Evolutionary conservation across 2,797 vertebrate genomes (phyloP), one percentile per base, ranked within the genome.

Genomic region (Aselliscus stoliczkanus): DNA sequence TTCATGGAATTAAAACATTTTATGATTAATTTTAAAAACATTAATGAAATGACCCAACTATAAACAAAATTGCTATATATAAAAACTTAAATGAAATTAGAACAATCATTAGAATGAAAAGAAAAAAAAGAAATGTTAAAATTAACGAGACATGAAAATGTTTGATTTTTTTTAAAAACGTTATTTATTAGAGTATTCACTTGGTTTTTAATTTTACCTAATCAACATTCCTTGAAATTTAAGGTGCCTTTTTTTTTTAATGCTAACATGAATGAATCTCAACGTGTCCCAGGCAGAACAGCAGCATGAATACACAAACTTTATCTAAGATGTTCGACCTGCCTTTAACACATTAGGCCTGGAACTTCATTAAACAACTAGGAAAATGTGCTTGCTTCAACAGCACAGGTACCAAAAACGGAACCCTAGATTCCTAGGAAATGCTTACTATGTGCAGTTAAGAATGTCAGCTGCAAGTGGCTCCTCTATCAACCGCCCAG

Each of bases 121-220:
- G 27, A 14, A 58, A 84, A 80, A 80, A n/a, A 77, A 80, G 60
- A 87, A 93, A 75, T 42, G 23, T 79, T 95, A 80, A 94, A 87
- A 76, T 1, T 93, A 67, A 95, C 21, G 77, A 93, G 56, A 93
- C 64, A 88, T 52, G 18, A 81, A 95, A 85, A 90, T 52, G 25
- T 70, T 89, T 75, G 10, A 47, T 77, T 76, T 83, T 76, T 83
- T 92, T 73, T 42, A 29, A 31, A 13, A 29, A 62, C 13, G 13
- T 62, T 95, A 81, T 82, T 62, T 95, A 81, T 82, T 89, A 81
- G 34, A 88, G 21, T 85, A 73, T 85, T 65, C 20, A 88, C 69
- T 67, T 86, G n/a, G 10, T 90, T 88, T 83, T 84, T 94, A 94
- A 62, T 34, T 93, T 90, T 50, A 93, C 39, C 85, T 87, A 89